Conservation (phyloP, 2,113 vertebrate genomes). For the Lucifuga dentata region DNA sequence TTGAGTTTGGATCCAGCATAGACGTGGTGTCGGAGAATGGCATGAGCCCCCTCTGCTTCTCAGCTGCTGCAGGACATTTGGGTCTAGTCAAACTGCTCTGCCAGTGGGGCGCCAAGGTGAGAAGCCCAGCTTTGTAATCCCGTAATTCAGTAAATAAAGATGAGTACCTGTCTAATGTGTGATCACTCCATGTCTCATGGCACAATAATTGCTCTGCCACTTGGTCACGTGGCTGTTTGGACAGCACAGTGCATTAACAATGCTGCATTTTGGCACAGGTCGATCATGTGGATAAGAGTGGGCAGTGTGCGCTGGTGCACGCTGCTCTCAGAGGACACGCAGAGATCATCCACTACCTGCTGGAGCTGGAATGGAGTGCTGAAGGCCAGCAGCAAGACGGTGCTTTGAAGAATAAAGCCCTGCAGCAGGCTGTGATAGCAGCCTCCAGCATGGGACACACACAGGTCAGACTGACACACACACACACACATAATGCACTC, state of each 20-base stretch:
- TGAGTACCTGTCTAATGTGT: not conserved
- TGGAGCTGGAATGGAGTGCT: slow-evolving; percentile 85
- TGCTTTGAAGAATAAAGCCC: slow-evolving; percentile 86
- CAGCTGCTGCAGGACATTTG: slow-evolving; percentile 92
- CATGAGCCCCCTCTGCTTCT: slow-evolving; percentile 91
- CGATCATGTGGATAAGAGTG: slow-evolving; percentile 93
- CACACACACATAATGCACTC: slow-evolving; percentile 6
- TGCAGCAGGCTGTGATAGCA: slow-evolving; percentile 93
- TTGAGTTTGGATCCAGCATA: slow-evolving; percentile 91
- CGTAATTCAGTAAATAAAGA: not conserved
- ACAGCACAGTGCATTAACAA: slow-evolving; percentile 3
- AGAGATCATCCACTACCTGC: slow-evolving; percentile 88
- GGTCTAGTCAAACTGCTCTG: slow-evolving; percentile 88
- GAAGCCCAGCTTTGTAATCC: slow-evolving; percentile 13
- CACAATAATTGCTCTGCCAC: not conserved
- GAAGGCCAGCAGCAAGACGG: slow-evolving; percentile 82
- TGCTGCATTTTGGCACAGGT: slow-evolving; percentile 80
- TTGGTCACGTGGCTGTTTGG: not conserved
- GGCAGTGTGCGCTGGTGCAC: slow-evolving; percentile 94
- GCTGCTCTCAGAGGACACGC: slow-evolving; percentile 91
- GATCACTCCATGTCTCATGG: not conserved
- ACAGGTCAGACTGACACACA: slow-evolving; percentile 81
- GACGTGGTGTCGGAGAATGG: slow-evolving; percentile 91
- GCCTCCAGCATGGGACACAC: slow-evolving; percentile 97
- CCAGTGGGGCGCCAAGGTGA: slow-evolving; percentile 91